Evolutionary conservation across 1,140 invertebrate genomes (phyloP), one percentile per base, ranked within the genome.

Genomic region (Aphelenchoides besseyi): DNA sequence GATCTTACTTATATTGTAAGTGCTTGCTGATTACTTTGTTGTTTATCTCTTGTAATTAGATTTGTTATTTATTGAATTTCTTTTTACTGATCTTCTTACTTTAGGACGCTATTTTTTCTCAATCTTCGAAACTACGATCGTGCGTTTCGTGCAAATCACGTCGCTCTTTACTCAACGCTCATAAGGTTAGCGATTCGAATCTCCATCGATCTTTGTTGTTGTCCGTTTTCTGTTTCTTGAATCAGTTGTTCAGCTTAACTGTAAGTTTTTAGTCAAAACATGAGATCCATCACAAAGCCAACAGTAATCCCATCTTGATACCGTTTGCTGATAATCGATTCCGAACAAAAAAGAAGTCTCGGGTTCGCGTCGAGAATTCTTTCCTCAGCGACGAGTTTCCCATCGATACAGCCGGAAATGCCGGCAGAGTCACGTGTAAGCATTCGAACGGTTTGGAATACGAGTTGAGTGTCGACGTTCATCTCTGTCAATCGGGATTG

Each of bases 371-470:
- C 0, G 90, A 91, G 72, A 90, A 92, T 75, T 91, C 92, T 3
- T 91, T 93, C 68, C 98, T 93, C 93, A 97, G 94, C 1, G 92
- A 97, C 68, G 95, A 94, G 84, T 98, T 98, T 84, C 92, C 95
- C 0, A 87, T 98, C 57, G 95, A 98, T 84, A 93, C 94, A 26
- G 94, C 94, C 18, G 95, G 95, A 1, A 96, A 92, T 70, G 91
- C 92, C 62, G 95, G 95, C 54, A 90, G 91, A 9, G 90, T 98
- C 0, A 87, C 87, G 12, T 97, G 95, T 81, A 91, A 91, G 82
- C 87, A 88, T 33, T 90, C 91, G 5, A 88, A 90, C 79, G 86
- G 88, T 71, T 87, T 88, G 53, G 77, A 74, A 23, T 86, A 81
- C 74, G 84, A 85, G 67, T 84, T 98, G 82, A 94, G 94, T 35